These are phyloP conservation scores for Phrynocephalus forsythii DNA, from an alignment of 2,797 vertebrate genomes.

Conservation along the genomic window DNA sequence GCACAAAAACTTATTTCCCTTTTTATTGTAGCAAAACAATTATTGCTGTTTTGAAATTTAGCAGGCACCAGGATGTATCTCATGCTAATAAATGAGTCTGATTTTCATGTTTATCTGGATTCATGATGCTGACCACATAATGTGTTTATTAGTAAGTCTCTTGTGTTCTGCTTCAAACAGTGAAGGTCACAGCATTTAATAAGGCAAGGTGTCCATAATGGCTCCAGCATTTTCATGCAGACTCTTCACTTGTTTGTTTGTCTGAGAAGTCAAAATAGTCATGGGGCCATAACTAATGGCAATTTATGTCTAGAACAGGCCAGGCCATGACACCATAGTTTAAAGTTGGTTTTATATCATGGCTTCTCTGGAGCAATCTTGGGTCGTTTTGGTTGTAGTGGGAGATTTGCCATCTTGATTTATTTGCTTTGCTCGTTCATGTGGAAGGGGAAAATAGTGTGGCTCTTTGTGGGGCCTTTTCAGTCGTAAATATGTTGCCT, in stretches of 20 bases:
- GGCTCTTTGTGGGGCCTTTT: background rate
- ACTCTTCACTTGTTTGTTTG: background rate
- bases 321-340: background rate
- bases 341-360: background rate
- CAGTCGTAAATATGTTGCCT: background rate
- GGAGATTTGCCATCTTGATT: background rate
- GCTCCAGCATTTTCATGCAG: background rate
- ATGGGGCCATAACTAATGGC: background rate
- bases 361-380: background rate
- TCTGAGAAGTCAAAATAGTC: background rate
- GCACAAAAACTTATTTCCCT: background rate
- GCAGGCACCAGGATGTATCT: background rate
- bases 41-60: slow-evolving; percentile 33
- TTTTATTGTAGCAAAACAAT: slow-evolving; percentile 12
- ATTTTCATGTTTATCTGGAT: background rate
- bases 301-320: background rate
- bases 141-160: background rate
- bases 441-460: background rate
- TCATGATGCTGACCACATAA: slow-evolving; percentile 17
- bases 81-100: slow-evolving; percentile 18
- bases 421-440: background rate
- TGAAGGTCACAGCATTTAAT: background rate
- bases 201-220: background rate
- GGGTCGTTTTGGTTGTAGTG: background rate
- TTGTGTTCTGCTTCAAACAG: background rate